Evolutionary conservation across 2,797 vertebrate genomes (phyloP), one percentile per base, ranked within the genome.

Genomic region (Myotis myotis): DNA sequence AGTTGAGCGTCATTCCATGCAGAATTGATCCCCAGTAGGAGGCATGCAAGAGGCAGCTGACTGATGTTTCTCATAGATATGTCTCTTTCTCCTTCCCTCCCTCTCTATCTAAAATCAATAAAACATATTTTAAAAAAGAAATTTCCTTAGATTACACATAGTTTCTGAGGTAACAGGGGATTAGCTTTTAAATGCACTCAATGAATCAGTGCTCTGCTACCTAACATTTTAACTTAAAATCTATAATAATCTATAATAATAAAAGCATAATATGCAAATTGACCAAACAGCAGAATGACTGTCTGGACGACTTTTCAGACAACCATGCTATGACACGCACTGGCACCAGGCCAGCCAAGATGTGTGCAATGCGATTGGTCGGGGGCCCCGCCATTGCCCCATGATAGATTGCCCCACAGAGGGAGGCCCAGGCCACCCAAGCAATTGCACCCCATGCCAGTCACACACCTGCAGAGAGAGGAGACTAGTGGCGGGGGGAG

Each of bases 191-290:
- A 72, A 66, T 28, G 79, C 2, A 51, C 1, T 22, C 36, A 87
- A 2, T 33, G 20, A 94, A 30, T 71, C 23, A 74, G 2, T 10
- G 19, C 2, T 92, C 36, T 78, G 41, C 1, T 47, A 83, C 30
- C 68, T 91, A 95, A 87, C 8, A 36, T 38, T 93, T 92, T 82
- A n/a, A 76, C 2, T 79, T 89, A 89, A 87, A 88, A 60, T 62
- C 25, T 64, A 64, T 64, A n/a, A 64, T 64, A 88, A 60, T 62
- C 25, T 64, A 64, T 64, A n/a, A 64, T 64, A 64, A n/a, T 62
- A 62, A 62, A 30, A 62, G 60, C 12, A 30, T 30, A 30, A 62
- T 15, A 62, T 30, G 12, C 60, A 62, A 30, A 62, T 62, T 62
- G 60, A 62, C 60, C 28, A 28, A 30, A 62, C 28, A 30, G 60